A percentile compares a stretch with the other conserved stretches of the same genome.
These are phyloP conservation scores for Danio jaintianensis DNA, from an alignment of 2,797 vertebrate species.

Conservation along the genomic window DNA sequence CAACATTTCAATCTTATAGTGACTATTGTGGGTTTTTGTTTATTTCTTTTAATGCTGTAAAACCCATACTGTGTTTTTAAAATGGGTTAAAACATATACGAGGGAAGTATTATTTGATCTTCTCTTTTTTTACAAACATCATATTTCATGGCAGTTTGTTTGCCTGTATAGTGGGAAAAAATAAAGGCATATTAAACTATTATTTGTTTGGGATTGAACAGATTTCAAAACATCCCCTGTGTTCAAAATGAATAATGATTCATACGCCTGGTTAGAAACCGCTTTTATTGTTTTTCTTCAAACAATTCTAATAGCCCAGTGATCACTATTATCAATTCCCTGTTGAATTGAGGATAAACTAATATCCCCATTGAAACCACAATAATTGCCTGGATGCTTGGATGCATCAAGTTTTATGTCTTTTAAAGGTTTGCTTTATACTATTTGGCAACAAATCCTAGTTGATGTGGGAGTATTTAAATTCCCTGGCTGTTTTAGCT, in stretches of 20 bases:
- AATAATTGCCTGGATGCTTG: slow-evolving; percentile 2
- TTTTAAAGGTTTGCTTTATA: slow-evolving; percentile 35
- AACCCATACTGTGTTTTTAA: neutral
- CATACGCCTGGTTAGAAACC: neutral
- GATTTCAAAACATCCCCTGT: slow-evolving; percentile 7
- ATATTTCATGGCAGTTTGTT: neutral
- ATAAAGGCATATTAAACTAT: slow-evolving; percentile 23
- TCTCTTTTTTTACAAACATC: neutral
- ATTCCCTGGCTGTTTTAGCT: slow-evolving; percentile 5
- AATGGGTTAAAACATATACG: neutral
- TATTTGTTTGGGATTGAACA: neutral
- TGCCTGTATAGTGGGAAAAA: neutral
- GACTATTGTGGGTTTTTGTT: neutral
- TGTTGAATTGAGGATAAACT: neutral
- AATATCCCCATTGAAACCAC: slow-evolving; percentile 15
- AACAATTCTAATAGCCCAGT: slow-evolving; percentile 13
- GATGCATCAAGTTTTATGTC: neutral
- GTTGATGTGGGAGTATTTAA: slow-evolving; percentile 31
- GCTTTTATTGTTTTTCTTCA: slow-evolving; percentile 28
- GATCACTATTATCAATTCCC: slow-evolving; percentile 22
- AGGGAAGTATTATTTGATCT: neutral
- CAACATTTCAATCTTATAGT: neutral
- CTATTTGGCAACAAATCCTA: slow-evolving; percentile 22
- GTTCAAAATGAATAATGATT: neutral
- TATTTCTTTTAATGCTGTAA: neutral